Evolutionary conservation across 2,113 vertebrate species (phyloP).

Genomic region (Promerops cafer): DNA sequence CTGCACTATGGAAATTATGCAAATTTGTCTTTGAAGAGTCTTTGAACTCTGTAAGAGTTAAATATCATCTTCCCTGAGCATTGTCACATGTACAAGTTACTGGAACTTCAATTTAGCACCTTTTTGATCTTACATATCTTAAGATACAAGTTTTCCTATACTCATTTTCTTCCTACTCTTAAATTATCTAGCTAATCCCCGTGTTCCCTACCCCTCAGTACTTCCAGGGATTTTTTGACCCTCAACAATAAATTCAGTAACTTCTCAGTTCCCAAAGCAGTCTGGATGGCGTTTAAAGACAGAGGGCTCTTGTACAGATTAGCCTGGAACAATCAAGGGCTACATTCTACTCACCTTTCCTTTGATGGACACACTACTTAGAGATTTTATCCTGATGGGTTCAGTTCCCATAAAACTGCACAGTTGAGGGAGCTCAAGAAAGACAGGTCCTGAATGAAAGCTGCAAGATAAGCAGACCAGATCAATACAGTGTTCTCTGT

Average conservation of each 20-base stretch:
- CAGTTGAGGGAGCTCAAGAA: neutral
- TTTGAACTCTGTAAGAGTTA: neutral
- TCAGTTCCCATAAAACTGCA: neutral
- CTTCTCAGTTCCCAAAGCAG: neutral
- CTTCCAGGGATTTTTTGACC: neutral
- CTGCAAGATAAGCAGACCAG: neutral
- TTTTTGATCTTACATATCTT: neutral
- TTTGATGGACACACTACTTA: neutral
- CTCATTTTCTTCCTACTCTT: neutral
- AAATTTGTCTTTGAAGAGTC: neutral
- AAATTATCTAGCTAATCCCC: neutral
- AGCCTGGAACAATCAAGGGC: neutral
- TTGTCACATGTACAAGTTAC: neutral
- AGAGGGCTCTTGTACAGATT: neutral
- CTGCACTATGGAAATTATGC: neutral
- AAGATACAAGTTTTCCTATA: neutral
- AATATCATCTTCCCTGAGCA: neutral
- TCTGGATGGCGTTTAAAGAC: neutral
- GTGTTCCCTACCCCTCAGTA: neutral
- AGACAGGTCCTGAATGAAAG: neutral
- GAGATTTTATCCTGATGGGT: neutral
- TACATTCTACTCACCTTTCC: neutral
- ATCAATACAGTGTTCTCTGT: neutral
- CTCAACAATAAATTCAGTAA: neutral
- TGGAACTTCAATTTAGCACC: neutral